Conservation (phyloP, 2,113 vertebrate genomes). For the Deroptyus accipitrinus region DNA sequence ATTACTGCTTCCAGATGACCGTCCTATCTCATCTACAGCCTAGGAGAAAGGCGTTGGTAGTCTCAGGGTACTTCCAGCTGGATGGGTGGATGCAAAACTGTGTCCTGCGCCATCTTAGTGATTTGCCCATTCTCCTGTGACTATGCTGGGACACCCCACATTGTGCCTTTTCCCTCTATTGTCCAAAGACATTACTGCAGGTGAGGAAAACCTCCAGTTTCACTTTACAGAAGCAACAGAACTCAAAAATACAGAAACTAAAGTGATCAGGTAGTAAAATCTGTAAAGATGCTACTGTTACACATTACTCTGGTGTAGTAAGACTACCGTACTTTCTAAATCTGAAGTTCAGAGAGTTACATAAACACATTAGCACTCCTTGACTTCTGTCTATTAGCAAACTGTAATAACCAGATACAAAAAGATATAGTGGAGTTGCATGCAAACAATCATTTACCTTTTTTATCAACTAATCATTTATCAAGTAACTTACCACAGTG, state of each 20-base stretch:
- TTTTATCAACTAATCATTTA: not conserved
- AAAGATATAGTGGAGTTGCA: not conserved
- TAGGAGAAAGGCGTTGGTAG: not conserved
- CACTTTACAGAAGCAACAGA: not conserved
- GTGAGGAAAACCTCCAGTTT: not conserved
- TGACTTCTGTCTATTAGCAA: not conserved
- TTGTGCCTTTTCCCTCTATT: not conserved
- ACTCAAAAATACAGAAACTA: not conserved
- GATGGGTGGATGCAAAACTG: not conserved
- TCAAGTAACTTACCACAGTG: conserved; percentile 89
- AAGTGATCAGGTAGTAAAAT: not conserved
- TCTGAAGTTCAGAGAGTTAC: not conserved
- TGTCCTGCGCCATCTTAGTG: not conserved
- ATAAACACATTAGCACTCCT: not conserved
- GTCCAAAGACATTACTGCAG: not conserved
- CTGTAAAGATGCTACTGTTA: not conserved
- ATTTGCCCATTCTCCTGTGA: not conserved
- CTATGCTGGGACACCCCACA: not conserved
- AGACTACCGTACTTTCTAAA: not conserved
- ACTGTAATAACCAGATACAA: not conserved
- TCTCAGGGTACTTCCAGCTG: not conserved
- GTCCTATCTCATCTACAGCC: not conserved
- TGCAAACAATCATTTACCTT: not conserved
- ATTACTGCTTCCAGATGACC: not conserved
- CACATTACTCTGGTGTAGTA: not conserved